A percentile compares a stretch with the other conserved stretches of the same genome.
Evolutionary conservation across 2,888 invertebrate species (phyloP).

Genomic region (Watsonalla cultraria): DNA sequence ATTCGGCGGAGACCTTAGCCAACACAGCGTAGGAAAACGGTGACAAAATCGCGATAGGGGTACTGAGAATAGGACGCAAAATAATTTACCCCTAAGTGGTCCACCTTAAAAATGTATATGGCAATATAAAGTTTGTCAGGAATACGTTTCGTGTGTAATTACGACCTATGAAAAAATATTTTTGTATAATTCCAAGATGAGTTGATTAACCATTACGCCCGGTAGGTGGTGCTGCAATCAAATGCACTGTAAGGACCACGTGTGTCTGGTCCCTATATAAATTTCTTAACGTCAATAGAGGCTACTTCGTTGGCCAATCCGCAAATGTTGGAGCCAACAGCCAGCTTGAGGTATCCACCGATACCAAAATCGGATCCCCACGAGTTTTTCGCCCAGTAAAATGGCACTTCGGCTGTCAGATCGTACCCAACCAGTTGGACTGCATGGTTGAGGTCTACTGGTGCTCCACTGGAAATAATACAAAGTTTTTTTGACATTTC

Average conservation of each 20-base stretch:
- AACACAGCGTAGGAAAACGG: too few relatives aligned
- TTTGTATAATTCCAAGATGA: too few relatives aligned
- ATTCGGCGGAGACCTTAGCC: too few relatives aligned
- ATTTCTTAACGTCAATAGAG: conserved; percentile 65
- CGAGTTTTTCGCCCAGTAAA: conserved; percentile 91
- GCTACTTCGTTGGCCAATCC: conserved; percentile 87
- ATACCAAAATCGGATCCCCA: conserved; percentile 90
- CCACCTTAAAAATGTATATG: too few relatives aligned
- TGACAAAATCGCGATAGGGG: too few relatives aligned
- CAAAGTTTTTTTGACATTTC: background rate
- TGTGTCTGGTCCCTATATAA: background rate
- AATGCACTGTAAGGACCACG: background rate
- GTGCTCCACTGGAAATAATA: conserved; percentile 56
- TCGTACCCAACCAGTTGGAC: conserved; percentile 92
- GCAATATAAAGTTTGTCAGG: too few relatives aligned
- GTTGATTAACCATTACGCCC: too few relatives aligned
- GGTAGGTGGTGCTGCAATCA: too few relatives aligned
- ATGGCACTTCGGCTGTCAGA: conserved; percentile 82
- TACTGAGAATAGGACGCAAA: too few relatives aligned
- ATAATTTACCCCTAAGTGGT: too few relatives aligned
- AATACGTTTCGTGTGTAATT: too few relatives aligned
- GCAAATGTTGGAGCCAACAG: conserved; percentile 87
- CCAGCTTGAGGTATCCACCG: conserved; percentile 86
- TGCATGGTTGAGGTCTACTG: conserved; percentile 85
- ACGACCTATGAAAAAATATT: too few relatives aligned